phyloP scores from a whole-genome alignment of 2,888 invertebrate species.

The Leptinotarsa peninsularis region DNA sequence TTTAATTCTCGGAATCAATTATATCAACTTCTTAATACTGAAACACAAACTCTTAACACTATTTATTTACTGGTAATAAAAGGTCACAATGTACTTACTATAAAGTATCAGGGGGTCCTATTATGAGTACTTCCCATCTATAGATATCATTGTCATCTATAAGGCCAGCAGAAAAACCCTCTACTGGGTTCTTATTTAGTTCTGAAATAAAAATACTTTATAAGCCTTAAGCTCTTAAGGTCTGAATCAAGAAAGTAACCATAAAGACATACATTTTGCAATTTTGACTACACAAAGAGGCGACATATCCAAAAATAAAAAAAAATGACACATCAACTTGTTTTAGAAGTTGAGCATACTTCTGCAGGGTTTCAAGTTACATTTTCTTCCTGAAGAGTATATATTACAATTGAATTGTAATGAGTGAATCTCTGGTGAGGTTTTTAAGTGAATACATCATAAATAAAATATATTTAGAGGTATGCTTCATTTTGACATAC shows the following conservation, averaged over 20 bases:
- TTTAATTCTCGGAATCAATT: too few relatives aligned
- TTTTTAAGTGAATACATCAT: not conserved
- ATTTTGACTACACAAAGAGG: not conserved
- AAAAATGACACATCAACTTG: not conserved
- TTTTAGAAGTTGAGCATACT: not conserved
- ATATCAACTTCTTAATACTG: too few relatives aligned
- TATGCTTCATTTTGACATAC: conserved; percentile 37
- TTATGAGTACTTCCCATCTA: conserved; percentile 99
- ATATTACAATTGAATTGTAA: not conserved
- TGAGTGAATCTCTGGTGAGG: not conserved
- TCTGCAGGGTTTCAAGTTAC: not conserved
- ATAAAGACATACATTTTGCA: not conserved
- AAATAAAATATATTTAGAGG: conserved; percentile 1
- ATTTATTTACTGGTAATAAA: too few relatives aligned
- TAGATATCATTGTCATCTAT: conserved; percentile 99
- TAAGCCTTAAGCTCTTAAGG: conserved; percentile 21
- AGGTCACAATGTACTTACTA: conserved; percentile 80
- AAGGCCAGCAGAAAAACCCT: conserved; percentile 99
- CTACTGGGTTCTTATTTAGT: conserved; percentile 98
- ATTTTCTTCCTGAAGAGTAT: not conserved
- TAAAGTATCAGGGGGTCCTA: conserved; percentile 98
- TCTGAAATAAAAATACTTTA: conserved; percentile 75
- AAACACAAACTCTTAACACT: too few relatives aligned
- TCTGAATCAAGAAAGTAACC: conserved; percentile 36
- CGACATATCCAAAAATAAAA: conserved; percentile 7